Base-by-base conservation (phyloP, 37 sponge, comb jelly and placozoan genomes). In the Crambe crambe region DNA sequence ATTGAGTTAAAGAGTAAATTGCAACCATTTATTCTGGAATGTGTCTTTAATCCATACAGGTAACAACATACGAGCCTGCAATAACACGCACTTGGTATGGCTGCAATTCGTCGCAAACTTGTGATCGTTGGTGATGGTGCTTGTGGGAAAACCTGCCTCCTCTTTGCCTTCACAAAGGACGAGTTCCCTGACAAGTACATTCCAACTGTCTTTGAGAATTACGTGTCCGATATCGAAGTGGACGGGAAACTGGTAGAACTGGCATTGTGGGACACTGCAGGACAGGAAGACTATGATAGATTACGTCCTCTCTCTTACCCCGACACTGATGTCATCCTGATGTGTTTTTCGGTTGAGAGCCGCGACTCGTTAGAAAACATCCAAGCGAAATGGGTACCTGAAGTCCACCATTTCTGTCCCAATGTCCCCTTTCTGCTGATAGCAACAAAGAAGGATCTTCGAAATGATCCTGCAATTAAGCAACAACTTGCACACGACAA, bases 51-150 rank as follows among this genome's bases (percentile, higher is more conserved):
- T n/a, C n/a, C n/a, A n/a, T n/a, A n/a, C n/a, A n/a, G n/a, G n/a
- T n/a, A n/a, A n/a, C n/a, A n/a, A n/a, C n/a, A n/a, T n/a, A n/a
- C n/a, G n/a, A n/a, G n/a, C n/a, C n/a, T n/a, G n/a, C n/a, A n/a
- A n/a, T n/a, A n/a, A n/a, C n/a, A n/a, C n/a, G n/a, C n/a, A n/a
- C n/a, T n/a, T n/a, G n/a, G n/a, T 34, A 86, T 86, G 91, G 89
- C 89, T n/a, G 77, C 87, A 22, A 93, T 93, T 70, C 91, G 98
- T 2, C 90, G 91, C 58, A 98, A 98, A 75, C 83, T 98, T 34
- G 98, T 98, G 44, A 97, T 97, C 35, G 98, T 97, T 79, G 98
- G 98, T 27, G 98, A 97, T 67, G 98, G 98, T 57, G 98, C 98
- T 21, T 97, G 98, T 85, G 98, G 98, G 22, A 97, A 97, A 74